phyloP scores from a whole-genome alignment of 2,888 invertebrate genomes.

The Microctonus aethiopoides region DNA sequence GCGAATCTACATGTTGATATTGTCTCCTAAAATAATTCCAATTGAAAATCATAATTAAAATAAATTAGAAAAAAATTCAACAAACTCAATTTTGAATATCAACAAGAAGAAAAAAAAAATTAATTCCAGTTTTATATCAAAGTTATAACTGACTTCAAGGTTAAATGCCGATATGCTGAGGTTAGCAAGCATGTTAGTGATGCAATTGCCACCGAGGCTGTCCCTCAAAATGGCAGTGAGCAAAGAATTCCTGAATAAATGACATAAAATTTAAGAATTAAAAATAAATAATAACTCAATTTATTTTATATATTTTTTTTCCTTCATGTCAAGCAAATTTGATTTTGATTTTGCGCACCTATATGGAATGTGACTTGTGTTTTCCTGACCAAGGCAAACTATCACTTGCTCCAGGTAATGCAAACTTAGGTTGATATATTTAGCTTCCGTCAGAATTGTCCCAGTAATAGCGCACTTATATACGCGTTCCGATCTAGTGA shows the following conservation, averaged over 20 bases:
- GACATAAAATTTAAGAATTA: constrained; percentile 23
- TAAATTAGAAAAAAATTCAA: constrained; percentile 41
- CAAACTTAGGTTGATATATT: constrained; percentile 70
- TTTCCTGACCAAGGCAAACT: constrained; percentile 63
- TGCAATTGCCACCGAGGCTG: constrained; percentile 70
- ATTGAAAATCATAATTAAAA: background rate
- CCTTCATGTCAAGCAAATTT: constrained; percentile 1
- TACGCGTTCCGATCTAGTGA: constrained; percentile 68
- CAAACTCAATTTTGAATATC: constrained; percentile 18
- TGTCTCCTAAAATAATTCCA: constrained; percentile 66
- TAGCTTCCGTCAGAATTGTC: constrained; percentile 68
- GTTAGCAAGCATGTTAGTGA: constrained; percentile 71
- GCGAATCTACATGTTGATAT: constrained; percentile 71
- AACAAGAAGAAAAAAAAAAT: no score
- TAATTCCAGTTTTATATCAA: background rate
- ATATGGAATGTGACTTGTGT: constrained; percentile 64
- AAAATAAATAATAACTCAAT: constrained; percentile 14
- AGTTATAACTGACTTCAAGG: constrained; percentile 51
- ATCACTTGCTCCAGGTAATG: constrained; percentile 71
- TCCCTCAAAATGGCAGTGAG: constrained; percentile 70
- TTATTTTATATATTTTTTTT: background rate
- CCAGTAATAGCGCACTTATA: constrained; percentile 68
- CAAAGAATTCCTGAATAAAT: constrained; percentile 69
- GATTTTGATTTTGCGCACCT: constrained; percentile 54
- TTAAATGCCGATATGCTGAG: constrained; percentile 60